phyloP scores from a whole-genome alignment of 2,113 vertebrate genomes.

The Atrichornis clamosus region DNA sequence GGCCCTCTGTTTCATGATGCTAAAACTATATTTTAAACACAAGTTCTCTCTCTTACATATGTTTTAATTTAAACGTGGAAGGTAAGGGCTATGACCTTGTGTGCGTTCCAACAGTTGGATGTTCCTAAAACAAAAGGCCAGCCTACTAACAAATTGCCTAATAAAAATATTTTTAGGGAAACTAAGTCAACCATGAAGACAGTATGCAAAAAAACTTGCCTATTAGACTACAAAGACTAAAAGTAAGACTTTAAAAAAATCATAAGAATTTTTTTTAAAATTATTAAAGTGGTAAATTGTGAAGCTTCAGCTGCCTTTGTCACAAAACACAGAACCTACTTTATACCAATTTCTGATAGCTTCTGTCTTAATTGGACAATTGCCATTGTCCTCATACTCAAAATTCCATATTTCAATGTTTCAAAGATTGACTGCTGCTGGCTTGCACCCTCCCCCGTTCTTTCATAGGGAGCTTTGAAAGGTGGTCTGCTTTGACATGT shows the following conservation, averaged over 20 bases:
- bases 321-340: background rate
- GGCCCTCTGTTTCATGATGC: background rate
- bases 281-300: background rate
- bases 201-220: background rate
- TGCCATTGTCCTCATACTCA: constrained; percentile 33
- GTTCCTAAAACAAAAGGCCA: background rate
- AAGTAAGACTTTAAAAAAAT: background rate
- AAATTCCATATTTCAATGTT: background rate
- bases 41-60: background rate
- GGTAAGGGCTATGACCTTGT: background rate
- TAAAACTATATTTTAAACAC: background rate
- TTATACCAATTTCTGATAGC: background rate
- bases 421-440: constrained; percentile 58
- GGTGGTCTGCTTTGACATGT: constrained; percentile 62
- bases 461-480: constrained; percentile 57
- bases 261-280: background rate
- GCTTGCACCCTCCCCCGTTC: constrained; percentile 26
- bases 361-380: constrained; percentile 54
- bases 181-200: background rate
- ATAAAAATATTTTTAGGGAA: constrained; percentile 15
- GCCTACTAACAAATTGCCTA: background rate
- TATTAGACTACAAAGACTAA: background rate
- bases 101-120: background rate
- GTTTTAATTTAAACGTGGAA: constrained; percentile 24
- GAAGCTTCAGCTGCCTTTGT: background rate